A percentile compares a stretch with the other conserved stretches of the same genome.
Evolutionary conservation across 2,888 invertebrate genomes (phyloP).

Genomic region (Melieria crassipennis): DNA sequence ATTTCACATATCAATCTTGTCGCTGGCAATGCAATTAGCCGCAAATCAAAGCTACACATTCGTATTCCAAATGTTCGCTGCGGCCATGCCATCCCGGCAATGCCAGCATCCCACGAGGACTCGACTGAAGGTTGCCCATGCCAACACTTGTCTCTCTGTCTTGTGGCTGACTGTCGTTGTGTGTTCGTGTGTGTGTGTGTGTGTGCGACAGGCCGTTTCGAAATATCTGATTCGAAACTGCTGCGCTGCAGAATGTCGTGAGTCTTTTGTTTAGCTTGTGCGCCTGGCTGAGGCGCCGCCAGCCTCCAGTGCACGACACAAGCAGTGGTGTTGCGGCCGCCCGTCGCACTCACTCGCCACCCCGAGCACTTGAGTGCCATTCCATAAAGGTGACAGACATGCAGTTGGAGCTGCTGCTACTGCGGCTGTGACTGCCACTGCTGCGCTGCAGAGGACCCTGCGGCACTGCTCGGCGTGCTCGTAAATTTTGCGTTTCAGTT

Average conservation of each 20-base stretch:
- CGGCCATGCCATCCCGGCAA: slow-evolving; percentile 4
- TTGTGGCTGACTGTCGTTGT: no score
- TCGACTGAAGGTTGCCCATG: slow-evolving; percentile 18
- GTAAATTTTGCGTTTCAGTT: no score
- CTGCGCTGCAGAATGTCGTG: not conserved
- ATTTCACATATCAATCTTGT: not conserved
- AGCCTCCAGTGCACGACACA: not conserved
- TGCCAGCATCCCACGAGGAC: slow-evolving; percentile 18
- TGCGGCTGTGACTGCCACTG: no score
- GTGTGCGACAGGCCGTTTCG: no score
- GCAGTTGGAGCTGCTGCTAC: no score
- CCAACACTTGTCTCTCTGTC: no score
- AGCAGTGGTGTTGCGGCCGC: no score
- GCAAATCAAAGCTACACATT: not conserved
- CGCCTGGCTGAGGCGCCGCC: not conserved
- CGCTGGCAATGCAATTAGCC: not conserved
- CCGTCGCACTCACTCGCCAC: no score
- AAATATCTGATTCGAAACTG: no score
- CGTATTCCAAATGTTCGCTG: not conserved
- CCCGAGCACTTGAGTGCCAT: slow-evolving; percentile 1
- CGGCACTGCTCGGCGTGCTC: no score
- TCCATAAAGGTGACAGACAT: not conserved
- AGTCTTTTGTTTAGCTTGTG: not conserved
- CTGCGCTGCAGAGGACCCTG: no score
- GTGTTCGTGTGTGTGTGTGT: no score